Evolutionary conservation across 2,888 invertebrate species (phyloP).

Genomic region (Agelastica alni): DNA sequence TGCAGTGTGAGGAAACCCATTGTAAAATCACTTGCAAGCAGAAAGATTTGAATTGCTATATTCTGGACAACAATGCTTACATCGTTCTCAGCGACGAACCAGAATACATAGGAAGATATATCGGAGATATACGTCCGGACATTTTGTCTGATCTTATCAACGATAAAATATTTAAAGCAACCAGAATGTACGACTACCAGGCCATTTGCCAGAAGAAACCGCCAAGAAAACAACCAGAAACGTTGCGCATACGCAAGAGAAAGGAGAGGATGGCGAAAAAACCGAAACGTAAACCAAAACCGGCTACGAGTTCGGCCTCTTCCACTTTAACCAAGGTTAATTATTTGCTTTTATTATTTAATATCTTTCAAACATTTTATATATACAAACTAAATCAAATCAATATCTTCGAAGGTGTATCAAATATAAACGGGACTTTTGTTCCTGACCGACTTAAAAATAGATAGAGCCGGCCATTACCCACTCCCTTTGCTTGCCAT

Average conservation of each 20-base stretch:
- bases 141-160: conserved; percentile 76
- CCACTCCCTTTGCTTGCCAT: no score
- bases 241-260: conserved; percentile 27
- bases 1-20: conserved; percentile 10
- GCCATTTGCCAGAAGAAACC: conserved; percentile 74
- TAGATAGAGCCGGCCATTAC: no score
- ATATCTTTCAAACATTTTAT: background rate
- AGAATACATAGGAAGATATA: conserved; percentile 66
- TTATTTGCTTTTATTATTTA: background rate
- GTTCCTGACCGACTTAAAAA: no score
- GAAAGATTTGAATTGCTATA: conserved; percentile 75
- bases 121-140: conserved; percentile 73
- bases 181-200: conserved; percentile 82
- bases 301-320: conserved; percentile 13
- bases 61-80: conserved; percentile 90
- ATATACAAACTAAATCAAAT: background rate
- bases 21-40: conserved; percentile 59
- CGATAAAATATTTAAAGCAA: conserved; percentile 74
- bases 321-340: background rate
- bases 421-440: no score
- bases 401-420: no score
- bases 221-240: conserved; percentile 33
- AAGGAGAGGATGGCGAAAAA: conserved; percentile 5
- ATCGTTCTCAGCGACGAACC: conserved; percentile 76
- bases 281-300: background rate